phyloP scores from a whole-genome alignment of 2,797 vertebrate genomes.

The Spondyliosoma cantharus region DNA sequence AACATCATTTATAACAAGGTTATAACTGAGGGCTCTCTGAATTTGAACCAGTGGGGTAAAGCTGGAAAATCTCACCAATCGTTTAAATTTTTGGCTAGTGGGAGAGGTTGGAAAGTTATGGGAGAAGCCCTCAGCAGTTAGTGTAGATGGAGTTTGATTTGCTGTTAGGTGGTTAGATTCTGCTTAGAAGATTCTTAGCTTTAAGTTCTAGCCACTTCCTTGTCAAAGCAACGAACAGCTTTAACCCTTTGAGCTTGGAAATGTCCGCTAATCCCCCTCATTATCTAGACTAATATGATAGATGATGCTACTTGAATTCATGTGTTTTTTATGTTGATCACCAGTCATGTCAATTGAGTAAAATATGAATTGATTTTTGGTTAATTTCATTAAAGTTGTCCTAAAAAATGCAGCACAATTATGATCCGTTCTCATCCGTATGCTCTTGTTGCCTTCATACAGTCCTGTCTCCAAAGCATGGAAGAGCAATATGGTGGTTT shows the following conservation, averaged over 20 bases:
- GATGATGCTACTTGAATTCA: neutral
- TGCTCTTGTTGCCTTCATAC: neutral
- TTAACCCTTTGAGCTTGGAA: conserved; percentile 87
- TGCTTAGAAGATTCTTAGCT: conserved; percentile 63
- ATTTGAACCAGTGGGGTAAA: conserved; percentile 50
- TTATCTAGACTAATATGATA: conserved; percentile 21
- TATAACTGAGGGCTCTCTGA: conserved; percentile 83
- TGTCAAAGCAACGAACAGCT: conserved; percentile 68
- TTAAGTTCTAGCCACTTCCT: conserved; percentile 57
- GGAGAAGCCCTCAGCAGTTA: conserved; percentile 83
- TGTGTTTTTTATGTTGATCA: neutral
- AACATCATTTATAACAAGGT: conserved; percentile 81
- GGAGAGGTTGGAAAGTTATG: conserved; percentile 7
- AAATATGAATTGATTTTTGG: neutral
- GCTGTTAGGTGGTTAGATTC: conserved; percentile 87
- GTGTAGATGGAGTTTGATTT: conserved; percentile 81
- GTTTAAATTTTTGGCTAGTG: conserved; percentile 5
- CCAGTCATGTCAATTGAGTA: neutral
- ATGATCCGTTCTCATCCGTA: neutral
- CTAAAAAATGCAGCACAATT: neutral
- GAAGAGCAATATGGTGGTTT: neutral
- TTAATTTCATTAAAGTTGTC: neutral
- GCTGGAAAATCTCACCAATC: conserved; percentile 37
- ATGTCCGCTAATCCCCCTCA: conserved; percentile 63
- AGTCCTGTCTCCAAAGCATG: neutral